Evolutionary conservation across 2,888 invertebrate species (phyloP).

Genomic region (Arrhopalites spinosus): DNA sequence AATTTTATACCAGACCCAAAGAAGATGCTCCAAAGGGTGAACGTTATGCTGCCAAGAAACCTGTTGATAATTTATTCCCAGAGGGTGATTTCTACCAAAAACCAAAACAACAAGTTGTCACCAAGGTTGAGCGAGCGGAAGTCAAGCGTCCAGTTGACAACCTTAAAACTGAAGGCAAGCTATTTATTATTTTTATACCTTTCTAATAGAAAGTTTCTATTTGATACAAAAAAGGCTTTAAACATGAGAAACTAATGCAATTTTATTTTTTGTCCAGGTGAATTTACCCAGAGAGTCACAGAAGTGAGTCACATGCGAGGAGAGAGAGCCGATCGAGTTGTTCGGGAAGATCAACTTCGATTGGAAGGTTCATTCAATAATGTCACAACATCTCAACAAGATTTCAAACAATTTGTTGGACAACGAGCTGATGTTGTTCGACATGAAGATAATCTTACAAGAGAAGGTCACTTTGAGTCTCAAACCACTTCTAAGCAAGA

Average conservation of each 20-base stretch:
- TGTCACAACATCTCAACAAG: constrained; percentile 41
- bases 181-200: too few relatives aligned
- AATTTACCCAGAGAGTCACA: constrained; percentile 40
- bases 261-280: constrained; percentile 30
- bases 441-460: constrained; percentile 62
- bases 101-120: constrained; percentile 59
- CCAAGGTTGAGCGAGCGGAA: constrained; percentile 44
- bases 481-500: constrained; percentile 53
- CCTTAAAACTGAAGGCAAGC: constrained; percentile 65
- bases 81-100: constrained; percentile 66
- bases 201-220: too few relatives aligned
- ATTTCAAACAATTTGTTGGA: constrained; percentile 61
- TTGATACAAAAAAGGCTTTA: too few relatives aligned
- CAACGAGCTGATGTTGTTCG: constrained; percentile 64
- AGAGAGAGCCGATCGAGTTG: constrained; percentile 59
- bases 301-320: constrained; percentile 51
- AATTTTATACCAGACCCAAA: constrained; percentile 59
- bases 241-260: too few relatives aligned
- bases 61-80: constrained; percentile 63
- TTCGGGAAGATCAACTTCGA: constrained; percentile 64
- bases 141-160: constrained; percentile 61
- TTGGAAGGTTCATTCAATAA: constrained; percentile 66
- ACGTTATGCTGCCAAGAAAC: constrained; percentile 58
- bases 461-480: constrained; percentile 64
- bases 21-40: constrained; percentile 47